Base-by-base conservation (phyloP, 2,797 vertebrate genomes). In the Halcyon badia region DNA sequence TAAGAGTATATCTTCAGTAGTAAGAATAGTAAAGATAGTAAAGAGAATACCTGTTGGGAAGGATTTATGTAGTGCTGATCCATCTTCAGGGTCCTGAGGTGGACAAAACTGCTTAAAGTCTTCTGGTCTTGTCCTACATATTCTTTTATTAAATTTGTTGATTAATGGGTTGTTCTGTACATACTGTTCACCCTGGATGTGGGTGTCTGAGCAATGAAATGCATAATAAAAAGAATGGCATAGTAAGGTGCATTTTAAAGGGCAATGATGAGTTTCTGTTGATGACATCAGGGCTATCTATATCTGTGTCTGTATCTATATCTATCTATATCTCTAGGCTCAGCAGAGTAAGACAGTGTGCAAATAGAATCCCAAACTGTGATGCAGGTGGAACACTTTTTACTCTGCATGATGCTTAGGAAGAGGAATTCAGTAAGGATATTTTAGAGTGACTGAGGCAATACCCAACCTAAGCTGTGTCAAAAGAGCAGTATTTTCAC, bases 221-320 rank as follows among this genome's bases (percentile, higher is more conserved):
- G 11, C 66, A 21, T 41, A 57, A 87, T 87, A 80, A 73, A 91
- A 84, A 26, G 21, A 90, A 83, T 42, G 61, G 21, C 37, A 14
- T n/a, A 28, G 11, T 73, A 77, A 89, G 48, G 26, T 84, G 44
- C 54, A 61, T 82, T 95, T 51, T 92, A 76, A 89, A 87, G 89
- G 46, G 25, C 66, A 89, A 5, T 24, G 11, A 28, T 66, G 71
- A 64, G 13, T 89, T 83, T 37, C 39, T 18, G 6, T 77, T 70
- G 37, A 57, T 4, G 22, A 89, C 14, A 72, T n/a, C 42, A 66
- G 37, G 22, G 18, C 48, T 77, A 12, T 57, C 0, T 3, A 2
- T 37, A 0, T 37, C 14, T 30, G 3, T 33, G 14, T 33, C 5
- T 37, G 2, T 15, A 0, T 35, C 22, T 25, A 0, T 46, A 12